Percentiles rank a stretch among this genome's conserved stretches.
These are phyloP conservation scores for Cyrtonyx montezumae DNA, from an alignment of 2,113 vertebrate species.

Conservation along the genomic window DNA sequence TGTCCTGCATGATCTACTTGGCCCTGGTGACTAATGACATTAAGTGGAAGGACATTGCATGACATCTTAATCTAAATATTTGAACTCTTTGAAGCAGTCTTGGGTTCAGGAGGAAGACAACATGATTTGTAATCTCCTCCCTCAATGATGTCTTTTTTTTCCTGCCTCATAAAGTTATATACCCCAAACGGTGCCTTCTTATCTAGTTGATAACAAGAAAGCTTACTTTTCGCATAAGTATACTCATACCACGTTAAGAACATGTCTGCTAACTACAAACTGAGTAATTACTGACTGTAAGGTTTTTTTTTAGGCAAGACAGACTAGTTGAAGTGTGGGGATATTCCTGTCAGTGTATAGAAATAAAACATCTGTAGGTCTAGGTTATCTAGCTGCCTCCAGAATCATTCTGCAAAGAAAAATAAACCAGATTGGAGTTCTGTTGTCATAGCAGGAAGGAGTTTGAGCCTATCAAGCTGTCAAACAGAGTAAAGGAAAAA, in stretches of 20 bases:
- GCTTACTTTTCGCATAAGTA: background rate
- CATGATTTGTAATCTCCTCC: background rate
- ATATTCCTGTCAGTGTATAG: background rate
- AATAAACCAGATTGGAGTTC: background rate
- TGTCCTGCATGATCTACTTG: background rate
- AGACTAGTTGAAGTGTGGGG: background rate
- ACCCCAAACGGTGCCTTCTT: background rate
- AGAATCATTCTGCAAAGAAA: background rate
- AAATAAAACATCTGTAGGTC: background rate
- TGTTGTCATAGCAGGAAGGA: background rate
- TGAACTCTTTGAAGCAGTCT: background rate
- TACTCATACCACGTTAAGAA: background rate
- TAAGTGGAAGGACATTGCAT: background rate
- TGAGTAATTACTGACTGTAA: background rate
- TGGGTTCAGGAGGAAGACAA: background rate
- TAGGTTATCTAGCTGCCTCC: background rate
- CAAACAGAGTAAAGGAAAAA: background rate
- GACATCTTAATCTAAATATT: conserved; percentile 2
- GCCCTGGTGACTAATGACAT: background rate
- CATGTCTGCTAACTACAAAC: background rate
- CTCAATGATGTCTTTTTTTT: background rate
- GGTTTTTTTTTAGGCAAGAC: background rate
- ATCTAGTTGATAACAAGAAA: background rate
- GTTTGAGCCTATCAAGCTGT: background rate
- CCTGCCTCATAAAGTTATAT: background rate